Conservation (phyloP, 2,888 invertebrate genomes). For the Rosalia funebris region DNA sequence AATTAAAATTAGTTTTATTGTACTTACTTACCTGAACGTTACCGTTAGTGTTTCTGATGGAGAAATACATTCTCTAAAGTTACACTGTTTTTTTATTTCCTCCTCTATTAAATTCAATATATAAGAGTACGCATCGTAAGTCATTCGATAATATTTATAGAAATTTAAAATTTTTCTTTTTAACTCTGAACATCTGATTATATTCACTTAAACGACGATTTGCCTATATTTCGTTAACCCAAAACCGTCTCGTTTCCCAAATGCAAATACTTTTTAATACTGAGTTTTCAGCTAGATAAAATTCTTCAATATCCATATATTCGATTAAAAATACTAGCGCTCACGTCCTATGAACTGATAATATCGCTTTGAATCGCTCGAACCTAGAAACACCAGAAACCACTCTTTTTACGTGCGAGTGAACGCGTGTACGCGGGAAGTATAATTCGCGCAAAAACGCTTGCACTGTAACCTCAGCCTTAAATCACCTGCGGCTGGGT, state of each 20-base stretch:
- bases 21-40: conserved; percentile 29
- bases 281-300: neutral
- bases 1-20: conserved; percentile 5
- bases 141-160: too few relatives aligned
- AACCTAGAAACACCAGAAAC: neutral
- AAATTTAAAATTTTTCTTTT: neutral
- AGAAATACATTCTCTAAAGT: conserved; percentile 26
- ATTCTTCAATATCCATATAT: conserved; percentile 1
- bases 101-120: conserved; percentile 22
- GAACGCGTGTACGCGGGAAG: neutral
- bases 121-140: conserved; percentile 20
- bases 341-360: neutral
- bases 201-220: conserved; percentile 5
- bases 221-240: conserved; percentile 6
- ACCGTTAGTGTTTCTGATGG: conserved; percentile 20
- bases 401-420: neutral
- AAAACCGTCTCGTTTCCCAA: neutral
- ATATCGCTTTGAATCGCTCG: too few relatives aligned
- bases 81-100: conserved; percentile 20
- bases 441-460: neutral
- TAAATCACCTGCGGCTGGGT: too few relatives aligned
- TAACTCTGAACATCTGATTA: conserved; percentile 2
- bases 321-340: neutral
- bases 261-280: neutral
- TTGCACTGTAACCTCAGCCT: neutral